Base-by-base conservation (phyloP, 2,113 vertebrate species). In the Paralichthys olivaceus region DNA sequence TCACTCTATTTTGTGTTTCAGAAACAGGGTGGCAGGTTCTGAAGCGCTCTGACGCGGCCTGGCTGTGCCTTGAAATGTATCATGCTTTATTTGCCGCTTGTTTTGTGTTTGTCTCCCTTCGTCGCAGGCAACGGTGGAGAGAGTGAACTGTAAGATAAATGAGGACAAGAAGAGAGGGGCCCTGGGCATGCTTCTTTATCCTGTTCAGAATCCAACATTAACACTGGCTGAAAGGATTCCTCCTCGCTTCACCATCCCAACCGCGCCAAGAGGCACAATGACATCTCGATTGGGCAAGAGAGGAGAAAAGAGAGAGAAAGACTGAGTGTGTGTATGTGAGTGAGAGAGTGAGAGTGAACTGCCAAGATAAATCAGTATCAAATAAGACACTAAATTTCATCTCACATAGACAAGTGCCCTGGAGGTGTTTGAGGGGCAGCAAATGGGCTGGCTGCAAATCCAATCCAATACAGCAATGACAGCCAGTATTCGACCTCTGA, bases 211-310 rank as follows among this genome's bases (percentile, higher is more conserved):
- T 79, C 79, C 84, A 80, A 89, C 82, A 82, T 90, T 92, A 93
- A 93, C 85, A 81, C 53, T 77, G 79, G 69, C 83, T 94, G 89
- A 93, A 94, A 92, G 87, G 83, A 85, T 90, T 89, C 72, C 69
- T 92, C 70, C 81, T 87, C 28, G 51, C 87, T 68, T 68, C 65
- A 25, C 65, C 84, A 81, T 84, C 73, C 83, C 85, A 83, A 89
- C 65, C 9, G 14, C 26, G 87, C 86, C 66, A 23, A 69, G 65
- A 90, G 87, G 83, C 82, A 84, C 70, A 26, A 53, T 72, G 81
- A 79, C 85, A 81, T 87, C 84, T 88, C 69, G 47, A 84, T 75
- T 5, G 25, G 56, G 71, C 34, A 5, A 23, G 28, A 62, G 47
- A 72, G 68, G 43, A 40, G 70, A 53, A 51, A 17, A 3, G 28